Percentiles rank a stretch among this genome's conserved stretches.
Conservation (phyloP, 1,140 invertebrate species). For the Chionoecetes opilio region DNA sequence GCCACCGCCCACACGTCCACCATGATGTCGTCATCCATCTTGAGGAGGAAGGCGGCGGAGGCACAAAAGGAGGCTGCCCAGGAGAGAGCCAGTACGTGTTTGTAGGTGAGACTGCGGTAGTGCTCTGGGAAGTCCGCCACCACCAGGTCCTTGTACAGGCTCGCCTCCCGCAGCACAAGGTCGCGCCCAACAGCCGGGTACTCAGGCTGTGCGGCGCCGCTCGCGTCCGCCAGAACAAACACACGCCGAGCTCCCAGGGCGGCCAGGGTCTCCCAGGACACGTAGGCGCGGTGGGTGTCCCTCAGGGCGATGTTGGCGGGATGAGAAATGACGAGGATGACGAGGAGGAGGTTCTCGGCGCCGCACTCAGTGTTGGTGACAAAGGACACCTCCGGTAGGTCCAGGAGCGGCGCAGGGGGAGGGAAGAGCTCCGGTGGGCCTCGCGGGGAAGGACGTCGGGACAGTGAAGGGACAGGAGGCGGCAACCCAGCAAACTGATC, state of each 20-base stretch:
- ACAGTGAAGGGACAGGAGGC: not conserved
- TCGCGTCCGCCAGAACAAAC: constrained; percentile 89
- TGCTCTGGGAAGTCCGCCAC: constrained; percentile 91
- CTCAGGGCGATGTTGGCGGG: constrained; percentile 82
- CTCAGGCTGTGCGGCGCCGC: constrained; percentile 18
- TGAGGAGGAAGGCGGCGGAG: constrained; percentile 88
- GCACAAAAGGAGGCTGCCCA: constrained; percentile 89
- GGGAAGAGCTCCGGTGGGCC: constrained; percentile 43
- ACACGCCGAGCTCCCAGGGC: constrained; percentile 87
- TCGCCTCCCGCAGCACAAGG: constrained; percentile 87
- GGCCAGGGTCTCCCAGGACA: constrained; percentile 86
- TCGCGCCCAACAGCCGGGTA: constrained; percentile 40
- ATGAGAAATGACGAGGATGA: constrained; percentile 61
- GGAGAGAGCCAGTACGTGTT: constrained; percentile 93
- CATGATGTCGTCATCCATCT: constrained; percentile 95
- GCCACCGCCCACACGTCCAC: constrained; percentile 87
- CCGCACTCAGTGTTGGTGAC: constrained; percentile 56
- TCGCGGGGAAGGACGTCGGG: constrained; percentile 7
- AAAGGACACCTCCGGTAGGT: constrained; percentile 46
- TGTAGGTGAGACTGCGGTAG: constrained; percentile 94
- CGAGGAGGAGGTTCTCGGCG: not conserved
- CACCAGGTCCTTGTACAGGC: constrained; percentile 88
- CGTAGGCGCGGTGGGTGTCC: constrained; percentile 88
- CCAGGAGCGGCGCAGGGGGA: constrained; percentile 33
- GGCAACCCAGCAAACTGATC: not conserved